Percentiles rank a stretch among this genome's conserved stretches.
Conservation (phyloP, 2,797 vertebrate species). For the Halcyon chelicuti region DNA sequence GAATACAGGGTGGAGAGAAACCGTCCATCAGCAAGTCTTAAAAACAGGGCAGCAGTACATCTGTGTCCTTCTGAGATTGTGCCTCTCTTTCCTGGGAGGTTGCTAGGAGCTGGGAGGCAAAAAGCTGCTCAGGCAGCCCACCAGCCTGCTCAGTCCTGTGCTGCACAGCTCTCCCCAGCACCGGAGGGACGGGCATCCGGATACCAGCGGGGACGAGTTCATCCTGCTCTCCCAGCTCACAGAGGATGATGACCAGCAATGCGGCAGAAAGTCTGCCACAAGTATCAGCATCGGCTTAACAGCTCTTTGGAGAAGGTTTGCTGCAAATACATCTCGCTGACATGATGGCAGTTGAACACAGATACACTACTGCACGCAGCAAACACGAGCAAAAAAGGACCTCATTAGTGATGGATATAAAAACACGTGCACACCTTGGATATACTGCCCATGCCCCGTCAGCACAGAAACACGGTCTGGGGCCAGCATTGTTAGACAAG, state of each 20-base stretch:
- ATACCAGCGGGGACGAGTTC: not conserved
- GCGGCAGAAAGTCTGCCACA: not conserved
- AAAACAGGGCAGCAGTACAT: not conserved
- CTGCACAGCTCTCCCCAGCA: not conserved
- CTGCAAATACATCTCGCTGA: not conserved
- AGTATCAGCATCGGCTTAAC: fast-evolving
- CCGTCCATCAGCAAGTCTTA: not conserved
- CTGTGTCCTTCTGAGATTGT: not conserved
- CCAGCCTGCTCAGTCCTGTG: fast-evolving
- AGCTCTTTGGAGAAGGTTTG: not conserved
- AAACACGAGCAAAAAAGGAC: not conserved
- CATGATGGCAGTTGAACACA: not conserved
- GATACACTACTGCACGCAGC: not conserved
- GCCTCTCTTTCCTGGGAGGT: not conserved
- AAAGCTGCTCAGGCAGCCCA: not conserved
- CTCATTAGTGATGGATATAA: not conserved
- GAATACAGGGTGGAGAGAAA: not conserved
- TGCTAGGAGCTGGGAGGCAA: not conserved
- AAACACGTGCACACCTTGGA: not conserved
- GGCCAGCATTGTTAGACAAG: not conserved
- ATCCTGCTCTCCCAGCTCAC: not conserved
- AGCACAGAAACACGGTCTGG: not conserved
- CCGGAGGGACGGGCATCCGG: not conserved
- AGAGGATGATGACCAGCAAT: not conserved
- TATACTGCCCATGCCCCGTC: not conserved